Base-by-base conservation (phyloP, 2,888 invertebrate species). In the Oasisia sp. region DNA sequence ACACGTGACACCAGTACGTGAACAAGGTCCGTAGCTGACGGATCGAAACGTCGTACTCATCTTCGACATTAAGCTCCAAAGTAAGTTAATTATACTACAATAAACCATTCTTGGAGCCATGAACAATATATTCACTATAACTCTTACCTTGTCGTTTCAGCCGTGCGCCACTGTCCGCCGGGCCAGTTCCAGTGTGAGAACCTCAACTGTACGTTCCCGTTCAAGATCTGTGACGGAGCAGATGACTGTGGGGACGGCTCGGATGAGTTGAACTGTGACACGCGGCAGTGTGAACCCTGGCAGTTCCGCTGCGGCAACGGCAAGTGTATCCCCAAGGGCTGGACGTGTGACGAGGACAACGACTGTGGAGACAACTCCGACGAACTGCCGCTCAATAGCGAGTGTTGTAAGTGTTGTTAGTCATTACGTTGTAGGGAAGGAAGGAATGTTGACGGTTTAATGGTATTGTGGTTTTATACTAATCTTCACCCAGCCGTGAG, bases 271-370 rank as follows among this genome's bases (percentile, higher is more conserved):
- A 94, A 94, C 89, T 96, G 96, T 93, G 94, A 94, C 27, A 93
- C 94, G 12, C 93, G 94, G 14, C 92, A 93, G 44, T 96, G 96
- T 93, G 95, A 95, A 90, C 91, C 94, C 5, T 96, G 95, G 95
- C 99, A 99, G 96, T 99, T 99, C 95, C 99, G 99, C 0, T 99
- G 99, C 95, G 97, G 97, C 89, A 99, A 99, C 96, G 98, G 98
- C 92, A 98, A 95, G 93, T 96, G 96, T 93, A 95, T 96, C 27
- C 94, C 95, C 1, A 94, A 94, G 45, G 94, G 92, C 27, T 95
- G 95, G 95, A 93, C 94, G 89, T 96, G 96, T 94, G 96, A 96
- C 92, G 94, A 94, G 0, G 95, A 95, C 12, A 94, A 95, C 93
- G 96, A 96, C 92, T 96, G 96, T 92, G 95, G 94, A 0, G 96